A percentile compares a stretch with the other conserved stretches of the same genome.
Evolutionary conservation across 1,140 invertebrate species (phyloP).

Genomic region (Stegodyphus mimosarum): DNA sequence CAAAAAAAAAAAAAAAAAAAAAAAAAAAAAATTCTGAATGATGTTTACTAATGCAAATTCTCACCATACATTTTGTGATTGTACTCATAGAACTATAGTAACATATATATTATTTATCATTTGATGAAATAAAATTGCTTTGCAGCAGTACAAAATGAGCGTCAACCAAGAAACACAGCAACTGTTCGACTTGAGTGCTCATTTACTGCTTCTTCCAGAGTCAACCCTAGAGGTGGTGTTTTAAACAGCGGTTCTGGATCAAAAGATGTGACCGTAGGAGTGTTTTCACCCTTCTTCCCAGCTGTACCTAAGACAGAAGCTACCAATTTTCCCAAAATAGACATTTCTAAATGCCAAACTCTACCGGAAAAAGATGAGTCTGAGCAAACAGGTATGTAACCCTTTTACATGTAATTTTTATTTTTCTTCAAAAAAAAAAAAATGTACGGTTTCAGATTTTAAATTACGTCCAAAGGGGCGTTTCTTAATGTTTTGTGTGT

Average conservation of each 20-base stretch:
- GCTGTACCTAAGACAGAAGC: background rate
- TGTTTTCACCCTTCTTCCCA: background rate
- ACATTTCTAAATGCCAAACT: background rate
- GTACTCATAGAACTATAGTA: too few species aligned
- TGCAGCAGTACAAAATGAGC: slow-evolving; percentile 46
- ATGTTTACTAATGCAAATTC: too few species aligned
- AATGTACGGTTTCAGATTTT: too few species aligned
- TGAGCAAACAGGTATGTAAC: background rate
- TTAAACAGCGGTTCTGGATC: background rate
- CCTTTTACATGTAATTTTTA: background rate
- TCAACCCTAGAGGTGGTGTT: too few species aligned
- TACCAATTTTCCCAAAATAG: background rate
- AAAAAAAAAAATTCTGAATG: background rate
- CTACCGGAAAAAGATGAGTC: background rate
- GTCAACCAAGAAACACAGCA: slow-evolving; percentile 29
- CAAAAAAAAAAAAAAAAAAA: too few species aligned
- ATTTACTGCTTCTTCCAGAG: background rate
- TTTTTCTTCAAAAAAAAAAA: background rate
- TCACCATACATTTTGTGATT: too few species aligned
- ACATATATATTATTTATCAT: too few species aligned
- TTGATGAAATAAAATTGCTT: background rate
- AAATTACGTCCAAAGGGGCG: too few species aligned
- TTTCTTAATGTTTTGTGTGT: too few species aligned
- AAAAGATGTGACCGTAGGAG: background rate
- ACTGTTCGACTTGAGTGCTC: slow-evolving; percentile 10